A percentile compares a stretch with the other conserved stretches of the same genome.
Conservation (phyloP, 1,140 invertebrate species). For the Bicyclus anynana region DNA sequence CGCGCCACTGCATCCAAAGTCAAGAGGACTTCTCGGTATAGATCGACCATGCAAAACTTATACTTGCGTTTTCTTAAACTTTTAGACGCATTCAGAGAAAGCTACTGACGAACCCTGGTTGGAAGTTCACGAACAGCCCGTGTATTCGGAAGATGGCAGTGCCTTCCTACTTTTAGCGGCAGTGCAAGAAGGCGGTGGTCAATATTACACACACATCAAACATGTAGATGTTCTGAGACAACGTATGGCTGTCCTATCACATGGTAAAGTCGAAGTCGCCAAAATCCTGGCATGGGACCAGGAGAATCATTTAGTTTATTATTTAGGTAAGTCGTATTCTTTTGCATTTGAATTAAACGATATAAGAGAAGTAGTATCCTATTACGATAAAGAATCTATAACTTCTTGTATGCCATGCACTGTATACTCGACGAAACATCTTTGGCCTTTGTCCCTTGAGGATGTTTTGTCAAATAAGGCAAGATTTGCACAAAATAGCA, state of each 20-base stretch:
- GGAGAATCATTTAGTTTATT: constrained; percentile 89
- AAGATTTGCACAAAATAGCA: too few relatives aligned
- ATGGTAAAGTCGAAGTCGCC: constrained; percentile 90
- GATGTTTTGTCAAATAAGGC: too few relatives aligned
- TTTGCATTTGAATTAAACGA: too few relatives aligned
- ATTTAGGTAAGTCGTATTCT: constrained; percentile 78
- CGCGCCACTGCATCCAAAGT: too few relatives aligned
- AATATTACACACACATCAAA: constrained; percentile 93
- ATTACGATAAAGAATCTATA: too few relatives aligned
- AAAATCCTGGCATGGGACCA: constrained; percentile 92
- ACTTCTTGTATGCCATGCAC: too few relatives aligned
- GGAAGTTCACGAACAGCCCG: constrained; percentile 88
- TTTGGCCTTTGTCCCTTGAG: too few relatives aligned
- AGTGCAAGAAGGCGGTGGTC: constrained; percentile 87
- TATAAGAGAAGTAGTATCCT: too few relatives aligned
- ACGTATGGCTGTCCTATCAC: constrained; percentile 90
- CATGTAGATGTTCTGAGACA: constrained; percentile 89
- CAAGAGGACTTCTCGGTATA: too few relatives aligned
- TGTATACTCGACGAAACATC: too few relatives aligned
- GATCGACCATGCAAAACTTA: background rate
- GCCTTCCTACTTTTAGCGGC: constrained; percentile 90
- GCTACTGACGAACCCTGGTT: constrained; percentile 90
- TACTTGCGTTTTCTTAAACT: constrained; percentile 8
- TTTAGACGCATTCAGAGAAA: constrained; percentile 86
- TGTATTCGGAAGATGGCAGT: constrained; percentile 89